Conservation (phyloP, 2,888 invertebrate genomes). For the Girardia tigrina region DNA sequence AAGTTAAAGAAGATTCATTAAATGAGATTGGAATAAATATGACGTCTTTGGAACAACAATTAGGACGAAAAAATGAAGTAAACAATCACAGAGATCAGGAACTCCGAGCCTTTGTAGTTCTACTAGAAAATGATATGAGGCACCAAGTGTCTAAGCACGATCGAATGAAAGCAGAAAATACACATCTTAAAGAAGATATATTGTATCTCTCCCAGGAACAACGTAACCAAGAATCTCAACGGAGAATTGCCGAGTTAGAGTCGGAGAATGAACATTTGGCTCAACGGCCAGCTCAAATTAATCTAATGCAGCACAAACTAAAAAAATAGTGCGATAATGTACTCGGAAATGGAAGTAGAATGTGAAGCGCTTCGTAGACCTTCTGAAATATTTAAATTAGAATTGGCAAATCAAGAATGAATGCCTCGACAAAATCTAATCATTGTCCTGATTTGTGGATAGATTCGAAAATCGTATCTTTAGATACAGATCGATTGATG, state of each 20-base stretch:
- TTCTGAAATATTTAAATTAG: conserved; percentile 50
- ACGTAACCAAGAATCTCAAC: conserved; percentile 45
- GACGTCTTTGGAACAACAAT: conserved; percentile 35
- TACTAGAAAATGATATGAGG: conserved; percentile 43
- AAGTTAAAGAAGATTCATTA: conserved; percentile 12
- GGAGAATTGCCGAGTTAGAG: conserved; percentile 42
- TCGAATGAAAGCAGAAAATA: conserved; percentile 40
- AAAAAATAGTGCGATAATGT: conserved; percentile 44
- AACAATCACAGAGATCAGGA: conserved; percentile 43
- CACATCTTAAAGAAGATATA: conserved; percentile 47
- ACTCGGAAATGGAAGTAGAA: conserved; percentile 49
- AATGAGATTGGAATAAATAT: not conserved
- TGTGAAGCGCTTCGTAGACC: conserved; percentile 47
- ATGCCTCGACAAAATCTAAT: conserved; percentile 38
- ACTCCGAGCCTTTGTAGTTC: conserved; percentile 43
- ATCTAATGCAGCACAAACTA: conserved; percentile 49
- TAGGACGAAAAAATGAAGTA: conserved; percentile 40
- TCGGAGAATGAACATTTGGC: conserved; percentile 47
- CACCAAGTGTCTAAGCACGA: conserved; percentile 41
- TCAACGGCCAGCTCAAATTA: conserved; percentile 50
- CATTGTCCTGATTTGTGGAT: too few species aligned
- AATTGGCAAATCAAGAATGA: conserved; percentile 47
- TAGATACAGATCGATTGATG: too few species aligned
- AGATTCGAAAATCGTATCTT: too few species aligned
- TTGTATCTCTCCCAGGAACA: conserved; percentile 48